Evolutionary conservation across 2,888 invertebrate species (phyloP).

Genomic region (Abscondita cerata): DNA sequence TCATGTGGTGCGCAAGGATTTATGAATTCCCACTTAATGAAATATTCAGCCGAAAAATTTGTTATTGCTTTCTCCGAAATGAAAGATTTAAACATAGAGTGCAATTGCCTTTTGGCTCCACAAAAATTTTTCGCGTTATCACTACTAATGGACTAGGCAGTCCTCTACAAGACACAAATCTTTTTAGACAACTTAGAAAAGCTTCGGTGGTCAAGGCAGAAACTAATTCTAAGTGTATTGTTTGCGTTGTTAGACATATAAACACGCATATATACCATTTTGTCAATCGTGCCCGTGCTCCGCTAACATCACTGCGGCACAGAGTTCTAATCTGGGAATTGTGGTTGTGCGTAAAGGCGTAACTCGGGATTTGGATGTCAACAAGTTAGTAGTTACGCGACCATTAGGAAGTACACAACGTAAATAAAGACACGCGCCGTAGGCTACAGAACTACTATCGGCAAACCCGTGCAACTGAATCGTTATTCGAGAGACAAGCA

Average conservation of each 20-base stretch:
- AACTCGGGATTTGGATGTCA: constrained; percentile 29
- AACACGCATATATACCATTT: neutral
- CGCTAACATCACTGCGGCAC: constrained; percentile 23
- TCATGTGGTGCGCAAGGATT: too few species aligned
- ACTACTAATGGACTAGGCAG: neutral
- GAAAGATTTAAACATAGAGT: too few species aligned
- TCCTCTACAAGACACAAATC: neutral
- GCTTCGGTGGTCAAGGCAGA: neutral
- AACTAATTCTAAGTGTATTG: neutral
- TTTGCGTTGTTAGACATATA: neutral
- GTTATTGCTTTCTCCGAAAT: too few species aligned
- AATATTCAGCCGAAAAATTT: too few species aligned
- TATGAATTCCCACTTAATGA: too few species aligned
- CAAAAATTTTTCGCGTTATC: neutral
- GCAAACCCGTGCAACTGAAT: constrained; percentile 40
- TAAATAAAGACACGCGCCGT: constrained; percentile 38
- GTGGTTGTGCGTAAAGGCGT: too few species aligned
- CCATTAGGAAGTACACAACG: constrained; percentile 6
- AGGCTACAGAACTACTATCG: constrained; percentile 41
- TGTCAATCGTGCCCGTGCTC: too few species aligned
- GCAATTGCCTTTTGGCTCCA: too few species aligned
- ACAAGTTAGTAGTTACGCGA: constrained; percentile 14
- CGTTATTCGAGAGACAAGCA: neutral
- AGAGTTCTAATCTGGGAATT: constrained; percentile 29
- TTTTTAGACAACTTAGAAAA: neutral